Conservation (phyloP, 1,140 invertebrate species). For the Vanessa tameamea region DNA sequence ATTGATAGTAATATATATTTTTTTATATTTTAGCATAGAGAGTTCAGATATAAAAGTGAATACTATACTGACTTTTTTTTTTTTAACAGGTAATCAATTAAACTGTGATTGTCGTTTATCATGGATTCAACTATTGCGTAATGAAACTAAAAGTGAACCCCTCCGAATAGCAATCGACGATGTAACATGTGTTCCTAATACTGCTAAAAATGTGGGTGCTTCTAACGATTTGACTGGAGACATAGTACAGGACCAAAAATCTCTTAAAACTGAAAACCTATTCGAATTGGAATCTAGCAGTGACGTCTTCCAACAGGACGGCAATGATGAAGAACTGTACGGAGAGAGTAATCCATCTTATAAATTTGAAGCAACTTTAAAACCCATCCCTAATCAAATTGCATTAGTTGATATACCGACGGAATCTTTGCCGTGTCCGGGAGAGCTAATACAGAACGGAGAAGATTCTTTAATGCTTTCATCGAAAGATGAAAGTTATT, state of each 20-base stretch:
- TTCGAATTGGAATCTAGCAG: conserved; percentile 51
- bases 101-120: conserved; percentile 88
- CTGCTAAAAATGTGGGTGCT: conserved; percentile 22
- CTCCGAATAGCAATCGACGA: conserved; percentile 66
- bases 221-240: conserved; percentile 28
- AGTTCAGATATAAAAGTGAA: not conserved
- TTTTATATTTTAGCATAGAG: not conserved
- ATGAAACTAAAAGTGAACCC: conserved; percentile 86
- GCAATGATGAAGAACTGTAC: conserved; percentile 50
- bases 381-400: conserved; percentile 53
- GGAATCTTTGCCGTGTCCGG: conserved; percentile 58
- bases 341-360: conserved; percentile 46
- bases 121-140: conserved; percentile 87
- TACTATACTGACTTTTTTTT: conserved; percentile 18
- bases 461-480: conserved; percentile 74
- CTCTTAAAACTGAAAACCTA: conserved; percentile 43
- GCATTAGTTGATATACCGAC: conserved; percentile 54
- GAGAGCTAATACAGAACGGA: conserved; percentile 54
- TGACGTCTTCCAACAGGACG: conserved; percentile 54
- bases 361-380: conserved; percentile 56
- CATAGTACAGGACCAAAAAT: conserved; percentile 30
- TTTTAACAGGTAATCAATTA: conserved; percentile 86
- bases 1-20: not conserved
- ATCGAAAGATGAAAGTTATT: conserved; percentile 70
- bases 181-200: conserved; percentile 57